phyloP scores from a whole-genome alignment of 2,888 invertebrate species.

The Mycalesis mineus region DNA sequence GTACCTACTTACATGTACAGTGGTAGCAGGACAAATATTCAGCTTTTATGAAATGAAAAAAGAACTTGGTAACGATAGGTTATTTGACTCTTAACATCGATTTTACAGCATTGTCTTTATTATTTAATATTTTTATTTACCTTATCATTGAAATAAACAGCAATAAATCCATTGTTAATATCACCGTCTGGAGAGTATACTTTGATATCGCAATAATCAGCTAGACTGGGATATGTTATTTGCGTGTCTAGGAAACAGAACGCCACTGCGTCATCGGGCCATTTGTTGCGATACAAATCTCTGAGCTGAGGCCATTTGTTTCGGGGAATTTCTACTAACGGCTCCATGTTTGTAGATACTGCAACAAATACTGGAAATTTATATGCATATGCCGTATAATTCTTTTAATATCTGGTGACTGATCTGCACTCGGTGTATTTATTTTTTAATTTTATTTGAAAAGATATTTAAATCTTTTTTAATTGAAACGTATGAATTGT shows the following conservation, averaged over 20 bases:
- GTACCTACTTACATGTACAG: too few species aligned
- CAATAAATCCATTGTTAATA: constrained; percentile 40
- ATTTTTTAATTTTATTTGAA: too few species aligned
- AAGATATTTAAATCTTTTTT: too few species aligned
- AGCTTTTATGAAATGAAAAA: too few species aligned
- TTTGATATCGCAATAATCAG: constrained; percentile 33
- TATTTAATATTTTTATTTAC: constrained; percentile 25
- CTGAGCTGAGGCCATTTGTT: constrained; percentile 36
- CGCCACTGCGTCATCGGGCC: constrained; percentile 36
- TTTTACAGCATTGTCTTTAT: too few species aligned
- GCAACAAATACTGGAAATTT: neutral
- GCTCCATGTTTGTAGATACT: constrained; percentile 26
- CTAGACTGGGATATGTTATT: constrained; percentile 32
- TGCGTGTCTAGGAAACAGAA: constrained; percentile 35
- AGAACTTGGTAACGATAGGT: too few species aligned
- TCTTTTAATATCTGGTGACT: too few species aligned
- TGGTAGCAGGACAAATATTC: too few species aligned
- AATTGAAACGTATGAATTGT: too few species aligned
- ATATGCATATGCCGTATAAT: neutral
- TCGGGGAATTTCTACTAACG: constrained; percentile 32
- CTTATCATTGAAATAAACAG: constrained; percentile 28
- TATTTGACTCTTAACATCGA: too few species aligned
- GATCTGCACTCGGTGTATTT: too few species aligned
- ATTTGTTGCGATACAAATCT: constrained; percentile 32
- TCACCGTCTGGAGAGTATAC: constrained; percentile 42